These are phyloP conservation scores for Rafetus swinhoei DNA, from an alignment of 2,113 vertebrate genomes.

Conservation along the genomic window DNA sequence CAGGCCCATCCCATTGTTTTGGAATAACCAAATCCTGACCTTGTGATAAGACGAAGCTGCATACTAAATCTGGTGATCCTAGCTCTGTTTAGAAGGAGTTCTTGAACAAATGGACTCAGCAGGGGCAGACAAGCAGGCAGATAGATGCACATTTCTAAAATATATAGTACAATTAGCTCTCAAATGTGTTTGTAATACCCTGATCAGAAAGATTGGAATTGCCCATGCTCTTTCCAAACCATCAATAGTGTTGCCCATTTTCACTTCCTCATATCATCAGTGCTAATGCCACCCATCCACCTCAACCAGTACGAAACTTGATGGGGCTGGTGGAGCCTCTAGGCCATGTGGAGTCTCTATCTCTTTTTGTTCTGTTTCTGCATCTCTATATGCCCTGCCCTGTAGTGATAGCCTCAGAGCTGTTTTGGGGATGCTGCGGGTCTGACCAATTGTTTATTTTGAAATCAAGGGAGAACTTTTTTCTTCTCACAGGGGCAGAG, in stretches of 20 bases:
- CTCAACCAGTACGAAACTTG: neutral
- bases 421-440: neutral
- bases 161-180: neutral
- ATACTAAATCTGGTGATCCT: no score
- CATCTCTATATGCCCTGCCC: neutral
- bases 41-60: no score
- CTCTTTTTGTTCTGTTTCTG: neutral
- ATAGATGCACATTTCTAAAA: no score
- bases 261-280: neutral
- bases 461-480: neutral
- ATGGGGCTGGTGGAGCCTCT: neutral
- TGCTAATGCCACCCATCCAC: neutral
- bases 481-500: neutral
- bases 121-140: no score
- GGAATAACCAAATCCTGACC: no score
- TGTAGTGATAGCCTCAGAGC: neutral
- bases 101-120: no score
- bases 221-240: neutral
- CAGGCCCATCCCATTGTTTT: no score
- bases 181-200: neutral
- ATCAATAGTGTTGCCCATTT: neutral
- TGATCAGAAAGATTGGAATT: neutral
- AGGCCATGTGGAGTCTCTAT: neutral
- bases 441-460: neutral
- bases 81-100: no score